A percentile compares a stretch with the other conserved stretches of the same genome.
These are phyloP conservation scores for Panthera leo DNA, from an alignment of 2,113 vertebrate species.

Conservation along the genomic window DNA sequence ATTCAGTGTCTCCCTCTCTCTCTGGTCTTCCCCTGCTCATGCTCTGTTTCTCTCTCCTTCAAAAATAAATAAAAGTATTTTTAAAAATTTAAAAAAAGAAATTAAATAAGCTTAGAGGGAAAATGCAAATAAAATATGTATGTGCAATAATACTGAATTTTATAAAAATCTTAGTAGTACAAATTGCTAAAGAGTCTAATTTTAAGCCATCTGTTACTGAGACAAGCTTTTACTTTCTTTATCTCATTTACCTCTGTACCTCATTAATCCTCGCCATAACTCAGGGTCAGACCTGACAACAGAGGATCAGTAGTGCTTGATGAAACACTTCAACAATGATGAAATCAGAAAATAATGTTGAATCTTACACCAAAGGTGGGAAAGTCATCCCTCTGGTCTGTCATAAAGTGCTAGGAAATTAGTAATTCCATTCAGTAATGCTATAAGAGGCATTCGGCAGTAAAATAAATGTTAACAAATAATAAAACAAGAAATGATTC, in stretches of 20 bases:
- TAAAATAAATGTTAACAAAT: background rate
- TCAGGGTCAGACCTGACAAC: background rate
- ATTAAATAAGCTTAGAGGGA: background rate
- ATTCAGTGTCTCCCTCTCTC: too few species aligned
- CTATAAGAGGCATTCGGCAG: background rate
- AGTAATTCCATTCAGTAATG: background rate
- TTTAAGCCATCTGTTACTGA: background rate
- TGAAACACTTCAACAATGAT: background rate
- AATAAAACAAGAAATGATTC: background rate
- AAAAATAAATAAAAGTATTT: too few species aligned
- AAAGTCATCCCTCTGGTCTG: background rate
- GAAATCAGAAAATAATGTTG: background rate
- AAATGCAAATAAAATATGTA: conserved; percentile 29
- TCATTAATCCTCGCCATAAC: background rate
- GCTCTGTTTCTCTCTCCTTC: too few species aligned
- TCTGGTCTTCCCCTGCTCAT: too few species aligned
- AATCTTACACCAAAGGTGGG: background rate
- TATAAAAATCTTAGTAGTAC: background rate
- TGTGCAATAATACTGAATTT: background rate
- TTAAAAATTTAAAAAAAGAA: background rate
- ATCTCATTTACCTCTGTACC: background rate
- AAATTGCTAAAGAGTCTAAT: background rate
- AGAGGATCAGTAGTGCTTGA: background rate
- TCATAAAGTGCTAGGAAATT: background rate
- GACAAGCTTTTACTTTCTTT: background rate